Base-by-base conservation (phyloP, 2,888 invertebrate genomes). In the Ganaspis brasiliensis region DNA sequence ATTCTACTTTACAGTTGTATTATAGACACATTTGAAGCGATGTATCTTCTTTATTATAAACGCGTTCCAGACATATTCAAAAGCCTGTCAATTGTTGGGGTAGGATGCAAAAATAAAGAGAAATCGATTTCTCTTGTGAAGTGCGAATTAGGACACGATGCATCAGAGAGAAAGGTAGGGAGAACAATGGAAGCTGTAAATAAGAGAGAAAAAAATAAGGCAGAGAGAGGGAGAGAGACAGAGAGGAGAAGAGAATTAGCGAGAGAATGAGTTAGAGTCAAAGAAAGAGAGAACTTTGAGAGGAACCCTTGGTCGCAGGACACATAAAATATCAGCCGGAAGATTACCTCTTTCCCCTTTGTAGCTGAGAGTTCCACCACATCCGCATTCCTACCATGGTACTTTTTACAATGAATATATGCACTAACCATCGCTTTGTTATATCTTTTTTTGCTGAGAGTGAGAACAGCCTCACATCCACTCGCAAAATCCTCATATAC, bases 311-410 rank as follows among this genome's bases (percentile, higher is more conserved):
- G 84, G 83, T 86, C 83, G 82, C 82, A 84, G 87, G 85, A 87
- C 84, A 86, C 89, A 89, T 89, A 88, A 89, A 89, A 88, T 89
- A 89, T 89, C 89, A 89, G 86, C 87, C 89, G 89, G 89, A 89
- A 89, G 89, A 89, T 89, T 89, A 89, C 89, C 86, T 86, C 85
- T 87, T 86, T 85, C 85, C 85, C 72, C 81, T 75, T 82, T 85
- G 80, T 79, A 76, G 74, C 79, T 79, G 76, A 79, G 79, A 76
- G 82, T 79, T 78, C 84, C 82, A 83, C 83, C 83, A 81, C 85
- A 87, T 88, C 86, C 87, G 83, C 81, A 84, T 85, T 86, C 85
- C 83, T 83, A 82, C 83, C 84, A 82, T 85, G 84, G 83, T 86
- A 82, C 86, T 89, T 89, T 89, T 87, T 86, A 35, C 35, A 79